Percentiles rank a stretch among this genome's conserved stretches.
phyloP scores from a whole-genome alignment of 1,140 invertebrate species.

The Drosophila subpulchrella region DNA sequence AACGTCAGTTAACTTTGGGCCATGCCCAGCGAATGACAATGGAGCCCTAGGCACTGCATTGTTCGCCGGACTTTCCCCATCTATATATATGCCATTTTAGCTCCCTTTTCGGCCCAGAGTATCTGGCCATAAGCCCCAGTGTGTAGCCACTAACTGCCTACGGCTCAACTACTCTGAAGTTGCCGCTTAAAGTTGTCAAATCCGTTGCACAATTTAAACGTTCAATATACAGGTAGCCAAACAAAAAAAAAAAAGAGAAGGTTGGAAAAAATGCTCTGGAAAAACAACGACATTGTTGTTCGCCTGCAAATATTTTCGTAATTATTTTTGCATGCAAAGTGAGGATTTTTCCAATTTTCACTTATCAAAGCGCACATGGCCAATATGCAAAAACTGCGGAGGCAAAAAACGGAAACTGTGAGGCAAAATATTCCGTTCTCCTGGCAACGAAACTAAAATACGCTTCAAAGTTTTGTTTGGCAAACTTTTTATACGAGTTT shows the following conservation, averaged over 20 bases:
- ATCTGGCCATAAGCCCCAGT: constrained; percentile 41
- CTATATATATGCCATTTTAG: neutral
- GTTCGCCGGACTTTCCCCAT: constrained; percentile 27
- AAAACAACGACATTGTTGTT: constrained; percentile 35
- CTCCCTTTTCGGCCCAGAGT: neutral
- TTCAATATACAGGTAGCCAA: constrained; percentile 49
- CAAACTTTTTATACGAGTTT: neutral
- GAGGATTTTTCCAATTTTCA: constrained; percentile 83
- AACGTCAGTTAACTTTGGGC: constrained; percentile 62
- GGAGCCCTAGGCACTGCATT: constrained; percentile 35
- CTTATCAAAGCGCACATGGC: constrained; percentile 79
- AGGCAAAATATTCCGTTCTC: constrained; percentile 1
- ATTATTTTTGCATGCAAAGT: constrained; percentile 82
- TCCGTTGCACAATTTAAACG: constrained; percentile 70
- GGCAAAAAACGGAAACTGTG: constrained; percentile 22
- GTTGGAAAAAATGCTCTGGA: constrained; percentile 9
- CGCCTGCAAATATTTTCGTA: constrained; percentile 75
- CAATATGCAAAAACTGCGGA: constrained; percentile 71
- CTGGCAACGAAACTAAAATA: constrained; percentile 12
- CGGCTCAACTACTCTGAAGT: constrained; percentile 50
- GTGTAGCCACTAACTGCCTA: constrained; percentile 67
- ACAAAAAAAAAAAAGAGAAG: constrained; percentile 7
- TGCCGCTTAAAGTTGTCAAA: constrained; percentile 74
- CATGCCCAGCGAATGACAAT: constrained; percentile 52
- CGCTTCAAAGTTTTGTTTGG: constrained; percentile 13